A percentile compares a stretch with the other conserved stretches of the same genome.
These are phyloP conservation scores for Pedionomus torquatus DNA, from an alignment of 2,113 vertebrate species.

Conservation along the genomic window DNA sequence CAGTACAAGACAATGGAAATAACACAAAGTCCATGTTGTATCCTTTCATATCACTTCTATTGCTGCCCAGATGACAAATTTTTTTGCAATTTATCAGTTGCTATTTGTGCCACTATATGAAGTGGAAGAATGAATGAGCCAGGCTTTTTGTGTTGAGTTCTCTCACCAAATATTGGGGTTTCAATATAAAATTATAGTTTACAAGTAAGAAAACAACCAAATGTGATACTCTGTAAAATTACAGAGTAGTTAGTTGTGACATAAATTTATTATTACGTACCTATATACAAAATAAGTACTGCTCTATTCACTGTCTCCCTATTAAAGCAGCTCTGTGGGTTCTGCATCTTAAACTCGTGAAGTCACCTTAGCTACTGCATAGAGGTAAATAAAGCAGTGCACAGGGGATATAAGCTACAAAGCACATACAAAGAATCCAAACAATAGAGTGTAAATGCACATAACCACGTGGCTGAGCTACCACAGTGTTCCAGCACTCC, in stretches of 20 bases:
- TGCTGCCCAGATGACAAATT: not conserved
- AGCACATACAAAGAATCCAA: not conserved
- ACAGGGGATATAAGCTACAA: not conserved
- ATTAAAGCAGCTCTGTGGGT: not conserved
- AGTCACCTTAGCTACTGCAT: not conserved
- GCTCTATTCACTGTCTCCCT: not conserved
- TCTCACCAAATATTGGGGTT: not conserved
- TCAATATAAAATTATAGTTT: conserved; percentile 14
- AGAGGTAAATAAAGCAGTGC: not conserved
- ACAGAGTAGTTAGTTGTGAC: not conserved
- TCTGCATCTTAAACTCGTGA: not conserved
- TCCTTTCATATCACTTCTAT: not conserved
- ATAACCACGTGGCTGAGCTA: not conserved
- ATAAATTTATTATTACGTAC: not conserved
- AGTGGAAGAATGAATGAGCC: not conserved
- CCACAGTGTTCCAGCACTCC: not conserved
- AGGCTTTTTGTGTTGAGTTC: not conserved
- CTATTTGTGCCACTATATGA: not conserved
- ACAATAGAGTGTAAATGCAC: not conserved
- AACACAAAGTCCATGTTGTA: not conserved
- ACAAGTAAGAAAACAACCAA: not conserved
- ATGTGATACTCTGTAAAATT: conserved; percentile 11
- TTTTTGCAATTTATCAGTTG: not conserved
- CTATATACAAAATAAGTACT: not conserved
- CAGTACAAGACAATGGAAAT: not conserved